phyloP scores from a whole-genome alignment of 2,888 invertebrate genomes.

The Synanthedon vespiformis region DNA sequence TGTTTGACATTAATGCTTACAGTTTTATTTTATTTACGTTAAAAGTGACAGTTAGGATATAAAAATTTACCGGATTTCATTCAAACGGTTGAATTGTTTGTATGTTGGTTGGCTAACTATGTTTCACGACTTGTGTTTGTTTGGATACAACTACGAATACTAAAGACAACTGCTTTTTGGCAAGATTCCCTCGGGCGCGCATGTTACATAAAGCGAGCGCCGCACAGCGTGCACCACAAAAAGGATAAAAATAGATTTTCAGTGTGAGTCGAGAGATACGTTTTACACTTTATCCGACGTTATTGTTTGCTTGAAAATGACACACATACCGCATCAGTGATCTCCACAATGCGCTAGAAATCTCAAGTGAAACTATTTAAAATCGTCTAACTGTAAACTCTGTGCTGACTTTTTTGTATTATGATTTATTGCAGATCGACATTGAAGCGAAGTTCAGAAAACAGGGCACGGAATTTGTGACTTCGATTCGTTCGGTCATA shows the following conservation, averaged over 20 bases:
- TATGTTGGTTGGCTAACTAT: constrained; percentile 17
- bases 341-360: constrained; percentile 49
- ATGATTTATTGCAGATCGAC: constrained; percentile 25
- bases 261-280: constrained; percentile 54
- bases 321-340: constrained; percentile 49
- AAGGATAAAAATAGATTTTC: constrained; percentile 63
- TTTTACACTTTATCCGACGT: constrained; percentile 29
- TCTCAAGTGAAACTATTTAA: constrained; percentile 52
- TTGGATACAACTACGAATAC: too few relatives aligned
- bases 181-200: constrained; percentile 58
- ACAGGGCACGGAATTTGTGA: constrained; percentile 6
- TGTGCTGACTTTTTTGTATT: constrained; percentile 40
- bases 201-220: constrained; percentile 56
- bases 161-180: constrained; percentile 44
- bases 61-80: constrained; percentile 53
- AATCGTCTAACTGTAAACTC: constrained; percentile 51
- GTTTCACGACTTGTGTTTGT: too few relatives aligned
- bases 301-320: constrained; percentile 67
- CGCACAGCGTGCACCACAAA: constrained; percentile 44
- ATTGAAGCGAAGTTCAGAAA: constrained; percentile 14
- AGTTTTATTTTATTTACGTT: background rate
- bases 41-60: constrained; percentile 37
- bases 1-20: background rate
- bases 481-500: constrained; percentile 2
- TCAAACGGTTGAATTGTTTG: constrained; percentile 47